Evolutionary conservation across 1,140 invertebrate genomes (phyloP), one percentile per base, ranked within the genome.

Genomic region (Apis mellifera): DNA sequence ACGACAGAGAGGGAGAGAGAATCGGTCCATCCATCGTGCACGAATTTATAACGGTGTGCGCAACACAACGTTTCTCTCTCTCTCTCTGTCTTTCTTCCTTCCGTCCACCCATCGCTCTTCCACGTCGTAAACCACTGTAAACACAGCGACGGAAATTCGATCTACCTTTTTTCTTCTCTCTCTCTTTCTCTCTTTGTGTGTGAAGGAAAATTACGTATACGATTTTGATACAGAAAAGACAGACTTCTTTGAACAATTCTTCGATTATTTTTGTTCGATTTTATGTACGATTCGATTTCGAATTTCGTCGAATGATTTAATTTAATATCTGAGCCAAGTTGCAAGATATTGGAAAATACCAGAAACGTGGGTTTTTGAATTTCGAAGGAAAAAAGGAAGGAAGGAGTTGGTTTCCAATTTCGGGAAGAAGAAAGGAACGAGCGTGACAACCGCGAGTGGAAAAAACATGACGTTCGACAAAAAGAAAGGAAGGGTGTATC

Each of bases 41-140:
- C 77, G 86, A 84, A 89, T 89, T 88, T 83, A 89, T 88, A 89
- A 89, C 86, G 81, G 84, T 79, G 78, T 60, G 32, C 32, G 7
- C 32, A 72, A 60, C 72, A 52, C 54, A n/a, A 50, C 62, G 50
- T 64, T 65, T 83, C 54, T 68, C 54, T n/a, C n/a, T n/a, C n/a
- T n/a, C n/a, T n/a, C n/a, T n/a, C 69, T 55, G n/a, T n/a, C n/a
- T 32, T 23, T 57, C 42, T 50, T n/a, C 13, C 71, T 57, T 32
- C 55, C 73, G 48, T 73, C 26, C 68, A 26, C 42, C 26, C 54
- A 26, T 48, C 9, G 60, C 42, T 72, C 59, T 32, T 26, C n/a
- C 50, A 11, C 62, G 73, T 69, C 80, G 74, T 82, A 82, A 82
- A 82, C 42, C 81, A 82, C 50, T 57, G 79, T 68, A 82, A 82